Evolutionary conservation across 2,113 vertebrate genomes (phyloP).

Genomic region (Sisor rabdophorus): DNA sequence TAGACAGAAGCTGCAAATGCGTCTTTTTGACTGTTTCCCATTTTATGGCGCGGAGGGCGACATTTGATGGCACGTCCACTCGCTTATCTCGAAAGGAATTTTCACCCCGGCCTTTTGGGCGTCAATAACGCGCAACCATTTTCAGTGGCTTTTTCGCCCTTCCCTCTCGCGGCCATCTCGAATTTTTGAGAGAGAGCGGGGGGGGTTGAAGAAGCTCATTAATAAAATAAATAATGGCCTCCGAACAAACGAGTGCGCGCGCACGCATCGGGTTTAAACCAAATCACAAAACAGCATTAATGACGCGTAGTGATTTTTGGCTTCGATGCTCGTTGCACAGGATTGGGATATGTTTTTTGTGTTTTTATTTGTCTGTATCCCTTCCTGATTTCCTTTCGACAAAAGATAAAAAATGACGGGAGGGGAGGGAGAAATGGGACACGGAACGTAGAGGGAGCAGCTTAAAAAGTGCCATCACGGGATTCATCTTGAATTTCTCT

Average conservation of each 20-base stretch:
- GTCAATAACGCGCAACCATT: constrained; percentile 78
- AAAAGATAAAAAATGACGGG: constrained; percentile 69
- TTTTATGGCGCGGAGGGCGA: constrained; percentile 60
- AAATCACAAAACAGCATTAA: constrained; percentile 14
- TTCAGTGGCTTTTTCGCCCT: constrained; percentile 68
- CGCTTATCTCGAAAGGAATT: constrained; percentile 70
- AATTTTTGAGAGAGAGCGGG: constrained; percentile 47
- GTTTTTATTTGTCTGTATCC: constrained; percentile 59
- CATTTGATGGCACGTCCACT: constrained; percentile 69
- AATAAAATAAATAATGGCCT: constrained; percentile 74
- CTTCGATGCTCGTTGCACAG: constrained; percentile 1
- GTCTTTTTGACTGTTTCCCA: not conserved
- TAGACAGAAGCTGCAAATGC: not conserved
- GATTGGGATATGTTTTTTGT: not conserved
- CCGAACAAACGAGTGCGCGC: constrained; percentile 62
- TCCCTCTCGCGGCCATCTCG: constrained; percentile 77
- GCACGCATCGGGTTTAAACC: not conserved
- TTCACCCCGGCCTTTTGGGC: constrained; percentile 70
- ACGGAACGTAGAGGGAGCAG: constrained; percentile 62
- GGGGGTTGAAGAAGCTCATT: constrained; percentile 60
- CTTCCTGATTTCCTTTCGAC: constrained; percentile 75
- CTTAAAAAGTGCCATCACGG: constrained; percentile 70
- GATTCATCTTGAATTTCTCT: constrained; percentile 70
- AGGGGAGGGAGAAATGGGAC: constrained; percentile 61
- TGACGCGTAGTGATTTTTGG: not conserved